Percentiles rank a stretch among this genome's conserved stretches.
Conservation (phyloP, 1,140 invertebrate species). For the Xylocopa sonorina region DNA sequence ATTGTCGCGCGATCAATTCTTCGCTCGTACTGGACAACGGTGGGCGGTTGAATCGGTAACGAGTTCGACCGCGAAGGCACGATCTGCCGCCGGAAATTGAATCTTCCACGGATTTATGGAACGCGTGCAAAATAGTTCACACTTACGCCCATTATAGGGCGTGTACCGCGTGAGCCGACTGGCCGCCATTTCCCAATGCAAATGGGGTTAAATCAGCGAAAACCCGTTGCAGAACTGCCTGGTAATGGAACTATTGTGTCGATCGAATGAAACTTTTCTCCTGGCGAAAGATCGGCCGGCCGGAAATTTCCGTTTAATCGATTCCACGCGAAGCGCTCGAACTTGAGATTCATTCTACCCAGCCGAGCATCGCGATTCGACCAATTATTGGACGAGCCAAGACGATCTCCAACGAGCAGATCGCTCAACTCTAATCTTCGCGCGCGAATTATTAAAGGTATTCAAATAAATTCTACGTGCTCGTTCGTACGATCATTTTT, state of each 20-base stretch:
- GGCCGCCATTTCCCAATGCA: slow-evolving; percentile 21
- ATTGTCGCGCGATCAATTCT: no score
- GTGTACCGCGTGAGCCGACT: background rate
- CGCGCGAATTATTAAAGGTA: no score
- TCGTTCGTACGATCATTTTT: no score
- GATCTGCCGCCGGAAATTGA: background rate
- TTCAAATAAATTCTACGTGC: background rate
- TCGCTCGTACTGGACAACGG: no score
- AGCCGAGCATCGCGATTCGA: background rate
- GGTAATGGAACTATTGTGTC: slow-evolving; percentile 58
- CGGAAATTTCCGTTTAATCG: slow-evolving; percentile 72
- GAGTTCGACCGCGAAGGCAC: background rate
- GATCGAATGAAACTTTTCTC: slow-evolving; percentile 48
- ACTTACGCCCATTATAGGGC: background rate
- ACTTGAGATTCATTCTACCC: slow-evolving; percentile 15
- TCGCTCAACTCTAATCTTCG: no score
- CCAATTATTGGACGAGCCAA: slow-evolving; percentile 6
- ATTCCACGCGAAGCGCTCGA: background rate
- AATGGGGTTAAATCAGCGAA: slow-evolving; percentile 52
- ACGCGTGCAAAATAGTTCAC: background rate
- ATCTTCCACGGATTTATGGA: background rate
- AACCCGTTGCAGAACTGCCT: slow-evolving; percentile 29
- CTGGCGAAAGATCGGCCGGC: slow-evolving; percentile 40
- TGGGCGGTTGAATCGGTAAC: no score
- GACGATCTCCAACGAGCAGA: background rate